Percentiles rank a stretch among this genome's conserved stretches.
phyloP scores from a whole-genome alignment of 2,113 vertebrate genomes.

The Archocentrus centrarchus region DNA sequence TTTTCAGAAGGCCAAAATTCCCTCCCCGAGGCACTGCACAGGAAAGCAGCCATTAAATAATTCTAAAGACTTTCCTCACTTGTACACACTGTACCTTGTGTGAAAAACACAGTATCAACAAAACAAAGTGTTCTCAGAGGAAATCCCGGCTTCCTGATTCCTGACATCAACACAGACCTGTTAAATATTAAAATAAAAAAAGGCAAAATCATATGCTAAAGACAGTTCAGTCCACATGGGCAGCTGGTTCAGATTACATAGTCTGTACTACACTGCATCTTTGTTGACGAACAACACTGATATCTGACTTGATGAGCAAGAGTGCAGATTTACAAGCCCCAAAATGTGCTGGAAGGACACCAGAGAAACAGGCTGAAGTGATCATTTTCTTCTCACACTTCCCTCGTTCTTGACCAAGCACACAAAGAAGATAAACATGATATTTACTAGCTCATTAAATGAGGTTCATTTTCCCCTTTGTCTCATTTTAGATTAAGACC shows the following conservation, averaged over 20 bases:
- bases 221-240: slow-evolving; percentile 2
- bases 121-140: slow-evolving; percentile 47
- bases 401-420: background rate
- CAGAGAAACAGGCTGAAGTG: background rate
- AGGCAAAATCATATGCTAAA: slow-evolving; percentile 13
- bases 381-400: background rate
- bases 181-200: slow-evolving; percentile 19
- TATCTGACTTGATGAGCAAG: background rate
- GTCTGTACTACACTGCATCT: slow-evolving; percentile 33
- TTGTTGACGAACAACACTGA: slow-evolving; percentile 29
- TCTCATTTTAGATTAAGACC: background rate
- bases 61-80: background rate
- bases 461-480: background rate
- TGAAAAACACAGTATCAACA: slow-evolving; percentile 22
- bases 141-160: slow-evolving; percentile 19
- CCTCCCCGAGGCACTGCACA: background rate
- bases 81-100: slow-evolving; percentile 14
- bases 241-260: slow-evolving; percentile 40
- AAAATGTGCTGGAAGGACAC: slow-evolving; percentile 5
- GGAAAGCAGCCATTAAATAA: background rate
- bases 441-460: background rate
- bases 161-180: slow-evolving; percentile 8
- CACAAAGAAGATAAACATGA: background rate
- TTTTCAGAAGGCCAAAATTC: background rate
- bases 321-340: background rate